These are phyloP conservation scores for Ceratothoa steindachneri DNA, from an alignment of 2,888 invertebrate genomes.

Conservation along the genomic window DNA sequence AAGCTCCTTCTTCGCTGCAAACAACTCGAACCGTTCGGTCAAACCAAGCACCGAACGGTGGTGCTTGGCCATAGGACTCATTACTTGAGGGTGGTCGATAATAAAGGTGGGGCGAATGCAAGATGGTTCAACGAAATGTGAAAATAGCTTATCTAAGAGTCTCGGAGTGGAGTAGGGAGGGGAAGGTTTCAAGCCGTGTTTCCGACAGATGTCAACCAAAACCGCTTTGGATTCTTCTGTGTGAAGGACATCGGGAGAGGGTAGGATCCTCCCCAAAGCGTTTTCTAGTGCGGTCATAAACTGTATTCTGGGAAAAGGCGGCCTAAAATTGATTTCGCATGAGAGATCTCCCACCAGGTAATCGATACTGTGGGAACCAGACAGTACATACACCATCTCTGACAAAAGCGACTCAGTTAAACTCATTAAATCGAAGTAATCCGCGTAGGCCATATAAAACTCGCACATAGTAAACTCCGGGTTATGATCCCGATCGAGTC, in stretches of 20 bases:
- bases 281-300: slow-evolving; percentile 90
- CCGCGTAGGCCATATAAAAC: slow-evolving; percentile 99
- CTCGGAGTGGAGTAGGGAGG: slow-evolving; percentile 87
- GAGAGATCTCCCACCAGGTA: slow-evolving; percentile 71
- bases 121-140: slow-evolving; percentile 89
- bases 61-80: slow-evolving; percentile 98
- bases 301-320: slow-evolving; percentile 85
- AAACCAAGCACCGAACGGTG: slow-evolving; percentile 80
- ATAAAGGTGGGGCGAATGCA: slow-evolving; percentile 96
- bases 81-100: slow-evolving; percentile 93
- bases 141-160: slow-evolving; percentile 92
- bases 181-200: slow-evolving; percentile 76
- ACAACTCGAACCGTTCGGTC: slow-evolving; percentile 94
- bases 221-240: slow-evolving; percentile 43
- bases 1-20: slow-evolving; percentile 93
- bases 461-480: slow-evolving; percentile 99
- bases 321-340: slow-evolving; percentile 90
- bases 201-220: slow-evolving; percentile 37
- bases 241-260: slow-evolving; percentile 49
- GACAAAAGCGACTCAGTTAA: slow-evolving; percentile 68
- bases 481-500: slow-evolving; percentile 97
- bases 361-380: slow-evolving; percentile 80
- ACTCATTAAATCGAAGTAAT: slow-evolving; percentile 89
- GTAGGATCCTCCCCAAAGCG: slow-evolving; percentile 54
- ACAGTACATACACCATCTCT: slow-evolving; percentile 87